Percentiles rank a stretch among this genome's conserved stretches.
Conservation (phyloP, 2,113 vertebrate genomes). For the Delphinapterus leucas region DNA sequence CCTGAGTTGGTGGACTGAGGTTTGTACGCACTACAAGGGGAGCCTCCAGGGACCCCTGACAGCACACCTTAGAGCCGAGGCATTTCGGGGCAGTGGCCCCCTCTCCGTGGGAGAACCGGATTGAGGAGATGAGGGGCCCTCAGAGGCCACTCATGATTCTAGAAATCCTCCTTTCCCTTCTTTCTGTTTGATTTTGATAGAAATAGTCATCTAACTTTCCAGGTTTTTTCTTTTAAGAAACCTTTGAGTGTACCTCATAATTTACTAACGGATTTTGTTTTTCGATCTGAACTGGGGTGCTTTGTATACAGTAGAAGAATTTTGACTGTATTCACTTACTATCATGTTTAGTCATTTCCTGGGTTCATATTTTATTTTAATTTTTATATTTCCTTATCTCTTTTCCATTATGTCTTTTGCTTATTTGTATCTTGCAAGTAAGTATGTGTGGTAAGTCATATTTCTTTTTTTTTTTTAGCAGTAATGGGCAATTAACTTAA, state of each 20-base stretch:
- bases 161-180: neutral
- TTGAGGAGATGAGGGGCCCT: neutral
- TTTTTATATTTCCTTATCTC: neutral
- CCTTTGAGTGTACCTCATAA: neutral
- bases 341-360: conserved; percentile 43
- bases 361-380: conserved; percentile 31
- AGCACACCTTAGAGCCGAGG: neutral
- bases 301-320: conserved; percentile 15
- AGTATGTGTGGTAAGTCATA: neutral
- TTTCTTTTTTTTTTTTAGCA: neutral
- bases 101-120: neutral
- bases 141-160: neutral
- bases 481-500: conserved; percentile 17
- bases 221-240: neutral
- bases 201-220: neutral
- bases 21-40: neutral
- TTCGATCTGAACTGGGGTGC: neutral
- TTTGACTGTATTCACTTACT: conserved; percentile 7
- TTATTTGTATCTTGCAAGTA: conserved; percentile 27
- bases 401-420: conserved; percentile 24
- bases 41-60: neutral
- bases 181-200: neutral
- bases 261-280: conserved; percentile 25
- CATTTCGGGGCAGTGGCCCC: neutral
- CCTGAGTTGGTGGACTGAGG: neutral